These are phyloP conservation scores for Arbacia lixula DNA, from an alignment of 53 echinoderm and acorn worm species.

Conservation along the genomic window DNA sequence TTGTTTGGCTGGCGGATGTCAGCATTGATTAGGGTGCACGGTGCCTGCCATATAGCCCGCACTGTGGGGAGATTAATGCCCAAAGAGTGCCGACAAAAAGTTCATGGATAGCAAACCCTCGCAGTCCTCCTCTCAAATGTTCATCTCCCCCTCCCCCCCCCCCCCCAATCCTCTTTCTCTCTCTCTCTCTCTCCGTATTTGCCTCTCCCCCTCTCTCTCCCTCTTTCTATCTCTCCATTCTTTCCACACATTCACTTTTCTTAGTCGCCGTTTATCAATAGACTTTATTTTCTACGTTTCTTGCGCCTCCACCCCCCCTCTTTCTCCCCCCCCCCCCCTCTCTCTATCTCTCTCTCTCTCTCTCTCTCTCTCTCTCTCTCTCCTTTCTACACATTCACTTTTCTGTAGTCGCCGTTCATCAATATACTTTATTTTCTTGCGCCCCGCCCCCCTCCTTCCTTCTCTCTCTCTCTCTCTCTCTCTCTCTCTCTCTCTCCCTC, in stretches of 20 bases:
- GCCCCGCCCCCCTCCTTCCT: not conserved
- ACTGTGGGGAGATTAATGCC: slow-evolving; percentile 30
- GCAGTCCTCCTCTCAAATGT: not conserved
- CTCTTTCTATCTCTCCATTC: not conserved
- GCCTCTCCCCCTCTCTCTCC: not conserved
- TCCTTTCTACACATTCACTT: not conserved
- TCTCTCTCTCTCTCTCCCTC: not conserved
- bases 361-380: not conserved
- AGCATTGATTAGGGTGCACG: slow-evolving; percentile 40
- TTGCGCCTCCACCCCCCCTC: not conserved
- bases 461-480: not conserved
- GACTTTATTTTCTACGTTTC: not conserved
- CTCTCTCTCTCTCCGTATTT: not conserved
- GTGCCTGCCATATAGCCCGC: slow-evolving; percentile 29
- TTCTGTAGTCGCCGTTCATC: not conserved
- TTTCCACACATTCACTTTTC: not conserved
- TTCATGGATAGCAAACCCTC: not conserved
- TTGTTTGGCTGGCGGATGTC: slow-evolving; percentile 4
- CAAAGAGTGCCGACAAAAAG: slow-evolving; percentile 49
- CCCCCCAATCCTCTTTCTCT: not conserved
- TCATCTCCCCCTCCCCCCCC: not conserved
- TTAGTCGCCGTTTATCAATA: not conserved
- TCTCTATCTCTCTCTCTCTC: not conserved
- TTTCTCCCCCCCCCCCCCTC: not conserved
- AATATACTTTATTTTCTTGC: not conserved